A percentile compares a stretch with the other conserved stretches of the same genome.
phyloP scores from a whole-genome alignment of 2,797 vertebrate genomes.

The Sebastes flavidus region DNA sequence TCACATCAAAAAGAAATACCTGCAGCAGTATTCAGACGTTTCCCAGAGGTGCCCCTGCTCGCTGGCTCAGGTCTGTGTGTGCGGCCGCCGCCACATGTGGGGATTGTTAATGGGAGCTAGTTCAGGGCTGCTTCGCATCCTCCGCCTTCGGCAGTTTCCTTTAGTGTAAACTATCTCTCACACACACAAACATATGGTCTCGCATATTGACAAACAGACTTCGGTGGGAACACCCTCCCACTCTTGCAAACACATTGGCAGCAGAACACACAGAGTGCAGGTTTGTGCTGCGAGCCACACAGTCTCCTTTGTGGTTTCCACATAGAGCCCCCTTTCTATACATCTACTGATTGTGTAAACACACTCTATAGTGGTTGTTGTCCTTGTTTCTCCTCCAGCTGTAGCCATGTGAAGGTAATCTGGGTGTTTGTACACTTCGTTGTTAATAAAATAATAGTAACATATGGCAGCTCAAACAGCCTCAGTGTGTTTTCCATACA shows the following conservation, averaged over 20 bases:
- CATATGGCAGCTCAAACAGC: constrained; percentile 50
- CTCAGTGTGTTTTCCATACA: constrained; percentile 46
- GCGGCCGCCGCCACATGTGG: constrained; percentile 72
- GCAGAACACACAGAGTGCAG: constrained; percentile 61
- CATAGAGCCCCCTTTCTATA: constrained; percentile 27
- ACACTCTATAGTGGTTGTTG: constrained; percentile 40
- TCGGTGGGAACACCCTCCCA: constrained; percentile 42
- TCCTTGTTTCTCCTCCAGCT: constrained; percentile 31
- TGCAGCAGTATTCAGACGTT: constrained; percentile 40
- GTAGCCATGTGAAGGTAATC: constrained; percentile 40
- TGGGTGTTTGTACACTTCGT: constrained; percentile 39
- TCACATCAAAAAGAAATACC: not conserved
- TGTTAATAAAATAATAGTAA: constrained; percentile 58
- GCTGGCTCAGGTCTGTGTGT: constrained; percentile 53
- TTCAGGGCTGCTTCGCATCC: constrained; percentile 66
- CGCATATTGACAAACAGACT: constrained; percentile 73
- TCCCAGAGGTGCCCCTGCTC: constrained; percentile 31
- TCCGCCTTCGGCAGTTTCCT: constrained; percentile 66
- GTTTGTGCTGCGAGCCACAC: constrained; percentile 24
- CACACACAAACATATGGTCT: constrained; percentile 67
- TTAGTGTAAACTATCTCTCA: constrained; percentile 53
- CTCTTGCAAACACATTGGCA: constrained; percentile 49
- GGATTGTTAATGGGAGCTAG: constrained; percentile 68
- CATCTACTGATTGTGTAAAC: constrained; percentile 51
- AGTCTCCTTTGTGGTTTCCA: constrained; percentile 47